A percentile compares a stretch with the other conserved stretches of the same genome.
Evolutionary conservation across 2,113 vertebrate species (phyloP).

Genomic region (Archocentrus centrarchus): DNA sequence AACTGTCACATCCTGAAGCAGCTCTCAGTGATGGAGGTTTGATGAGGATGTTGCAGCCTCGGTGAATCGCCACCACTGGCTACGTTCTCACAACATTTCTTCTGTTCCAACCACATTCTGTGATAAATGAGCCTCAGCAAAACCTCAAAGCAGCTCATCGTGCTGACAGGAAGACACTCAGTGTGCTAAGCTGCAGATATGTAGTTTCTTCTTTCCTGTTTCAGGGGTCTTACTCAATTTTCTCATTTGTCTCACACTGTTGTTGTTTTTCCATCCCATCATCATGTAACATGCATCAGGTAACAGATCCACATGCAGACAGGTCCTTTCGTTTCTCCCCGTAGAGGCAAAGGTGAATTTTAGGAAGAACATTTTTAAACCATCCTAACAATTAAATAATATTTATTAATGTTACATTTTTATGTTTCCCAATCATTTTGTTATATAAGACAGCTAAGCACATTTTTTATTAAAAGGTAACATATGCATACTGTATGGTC

Average conservation of each 20-base stretch:
- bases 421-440: neutral
- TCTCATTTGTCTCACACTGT: neutral
- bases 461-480: neutral
- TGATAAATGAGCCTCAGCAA: conserved; percentile 42
- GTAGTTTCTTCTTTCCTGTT: conserved; percentile 54
- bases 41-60: neutral
- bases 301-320: neutral
- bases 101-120: conserved; percentile 61
- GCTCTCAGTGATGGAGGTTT: neutral
- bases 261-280: conserved; percentile 27
- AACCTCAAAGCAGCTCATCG: conserved; percentile 49
- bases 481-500: neutral
- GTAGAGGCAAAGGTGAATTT: neutral
- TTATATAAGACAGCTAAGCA: neutral
- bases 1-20: neutral
- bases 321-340: neutral
- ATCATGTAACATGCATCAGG: neutral
- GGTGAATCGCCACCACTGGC: conserved; percentile 4
- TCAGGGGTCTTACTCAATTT: conserved; percentile 24
- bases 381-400: neutral
- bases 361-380: neutral
- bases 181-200: neutral
- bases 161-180: conserved; percentile 48
- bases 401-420: neutral
- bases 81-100: conserved; percentile 6